Base-by-base conservation (phyloP, 2,888 invertebrate species). In the Conus canariensis region DNA sequence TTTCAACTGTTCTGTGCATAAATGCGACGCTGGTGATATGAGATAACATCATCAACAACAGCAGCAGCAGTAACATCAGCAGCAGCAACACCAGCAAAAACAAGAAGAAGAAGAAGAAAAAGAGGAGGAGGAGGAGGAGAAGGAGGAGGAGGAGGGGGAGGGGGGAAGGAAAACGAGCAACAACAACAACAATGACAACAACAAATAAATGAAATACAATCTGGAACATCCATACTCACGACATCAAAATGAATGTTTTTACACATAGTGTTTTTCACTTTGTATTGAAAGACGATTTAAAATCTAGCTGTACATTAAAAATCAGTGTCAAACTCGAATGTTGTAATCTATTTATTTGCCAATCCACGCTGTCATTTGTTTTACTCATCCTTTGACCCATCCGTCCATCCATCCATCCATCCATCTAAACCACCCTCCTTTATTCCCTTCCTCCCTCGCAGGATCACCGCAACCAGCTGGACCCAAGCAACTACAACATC, bases 391-490 rank as follows among this genome's bases (percentile, higher is more conserved):
- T 74, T 74, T 74, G 3, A 45, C 45, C 45, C 4, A 45, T 45
- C 45, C 45, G 3, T 45, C 45, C 45, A 45, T 45, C 45, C 45
- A 45, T 45, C 45, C 45, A 45, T 45, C 45, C 45, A 45, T 4
- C 45, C 45, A 45, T 45, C 45, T 45, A 45, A 45, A 45, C 45
- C 45, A 45, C 45, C 22, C 3, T 82, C 45, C 14, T 12, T 80
- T 30, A 25, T 80, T 45, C 45, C 45, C 22, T 0, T 80, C 80
- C 16, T 14, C 22, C 12, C 9, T 45, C 14, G 12, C 93, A 92
- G 25, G 92, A 93, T 25, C 94, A 94, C 87, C 90, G 94, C 19
- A 92, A 87, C 30, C 91, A 93, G 6, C 92, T 95, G 10, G 93
- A 93, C 85, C 93, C 94, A 1, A 92, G 90, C 12, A 93, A 93